Conservation (phyloP, 30 jellyfish, hydroid and myxozoan species). For the Rhopilema esculentum region DNA sequence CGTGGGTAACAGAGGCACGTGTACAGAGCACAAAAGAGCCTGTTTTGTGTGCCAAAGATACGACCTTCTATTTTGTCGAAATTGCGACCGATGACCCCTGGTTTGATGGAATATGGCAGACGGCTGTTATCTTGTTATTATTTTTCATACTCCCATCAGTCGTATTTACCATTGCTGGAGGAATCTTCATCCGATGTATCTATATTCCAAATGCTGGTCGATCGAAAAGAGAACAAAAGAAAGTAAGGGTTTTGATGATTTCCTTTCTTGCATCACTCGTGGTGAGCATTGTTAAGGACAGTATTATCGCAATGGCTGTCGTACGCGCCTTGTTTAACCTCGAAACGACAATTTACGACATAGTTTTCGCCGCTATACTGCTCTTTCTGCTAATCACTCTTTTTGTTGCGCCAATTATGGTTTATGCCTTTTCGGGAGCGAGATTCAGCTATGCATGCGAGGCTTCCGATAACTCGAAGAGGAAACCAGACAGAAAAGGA, state of each 20-base stretch:
- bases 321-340: constrained; percentile 2
- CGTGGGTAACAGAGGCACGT: constrained; percentile 70
- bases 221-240: constrained; percentile 38
- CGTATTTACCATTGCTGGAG: constrained; percentile 44
- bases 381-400: constrained; percentile 34
- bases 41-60: constrained; percentile 36
- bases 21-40: constrained; percentile 68
- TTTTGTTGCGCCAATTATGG: constrained; percentile 39
- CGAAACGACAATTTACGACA: constrained; percentile 26
- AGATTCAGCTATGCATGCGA: constrained; percentile 38
- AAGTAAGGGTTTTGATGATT: constrained; percentile 2
- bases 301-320: constrained; percentile 20
- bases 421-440: constrained; percentile 41
- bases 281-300: constrained; percentile 62
- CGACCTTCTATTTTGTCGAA: constrained; percentile 14
- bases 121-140: background rate
- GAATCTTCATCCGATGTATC: constrained; percentile 29
- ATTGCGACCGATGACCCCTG: constrained; percentile 26
- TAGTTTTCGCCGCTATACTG: constrained; percentile 16
- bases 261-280: constrained; percentile 6
- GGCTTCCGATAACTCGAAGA: background rate
- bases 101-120: constrained; percentile 54
- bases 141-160: constrained; percentile 53
- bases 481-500: background rate
- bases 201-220: constrained; percentile 51